A percentile compares a stretch with the other conserved stretches of the same genome.
Conservation (phyloP, 1,140 invertebrate genomes). For the Caenorhabditis briggsae region DNA sequence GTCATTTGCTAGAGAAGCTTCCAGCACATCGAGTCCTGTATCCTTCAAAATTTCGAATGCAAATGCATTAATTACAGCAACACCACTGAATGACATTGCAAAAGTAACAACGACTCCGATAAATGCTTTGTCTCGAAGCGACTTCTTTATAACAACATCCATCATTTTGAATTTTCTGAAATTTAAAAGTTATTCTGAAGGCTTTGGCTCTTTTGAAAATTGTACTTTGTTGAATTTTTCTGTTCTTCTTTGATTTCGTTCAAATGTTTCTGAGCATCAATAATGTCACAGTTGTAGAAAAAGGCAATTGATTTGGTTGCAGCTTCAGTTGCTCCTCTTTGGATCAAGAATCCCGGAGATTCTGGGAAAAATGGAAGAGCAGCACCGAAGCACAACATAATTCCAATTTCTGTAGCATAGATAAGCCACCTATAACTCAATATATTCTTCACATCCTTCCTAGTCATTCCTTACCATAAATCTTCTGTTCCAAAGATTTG, state of each 20-base stretch:
- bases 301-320: slow-evolving; percentile 67
- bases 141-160: slow-evolving; percentile 65
- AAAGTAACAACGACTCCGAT: slow-evolving; percentile 71
- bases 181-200: neutral
- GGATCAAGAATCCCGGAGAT: slow-evolving; percentile 70
- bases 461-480: slow-evolving; percentile 61
- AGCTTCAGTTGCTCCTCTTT: slow-evolving; percentile 57
- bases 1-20: slow-evolving; percentile 73
- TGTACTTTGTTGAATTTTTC: slow-evolving; percentile 51
- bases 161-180: slow-evolving; percentile 62
- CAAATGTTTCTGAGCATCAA: slow-evolving; percentile 58
- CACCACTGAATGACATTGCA: slow-evolving; percentile 75
- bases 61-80: slow-evolving; percentile 76
- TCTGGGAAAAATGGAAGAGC: slow-evolving; percentile 68
- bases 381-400: slow-evolving; percentile 65
- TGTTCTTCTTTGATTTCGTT: slow-evolving; percentile 67
- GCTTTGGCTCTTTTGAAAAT: neutral
- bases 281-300: slow-evolving; percentile 67
- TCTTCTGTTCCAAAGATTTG: slow-evolving; percentile 68
- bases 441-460: neutral
- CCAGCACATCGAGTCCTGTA: slow-evolving; percentile 67
- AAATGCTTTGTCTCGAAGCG: slow-evolving; percentile 63
- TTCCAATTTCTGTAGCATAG: slow-evolving; percentile 67
- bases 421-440: slow-evolving; percentile 63
- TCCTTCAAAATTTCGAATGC: slow-evolving; percentile 74